Percentiles rank a stretch among this genome's conserved stretches.
These are phyloP conservation scores for Euglossa dilemma DNA, from an alignment of 1,140 invertebrate species.

Conservation along the genomic window DNA sequence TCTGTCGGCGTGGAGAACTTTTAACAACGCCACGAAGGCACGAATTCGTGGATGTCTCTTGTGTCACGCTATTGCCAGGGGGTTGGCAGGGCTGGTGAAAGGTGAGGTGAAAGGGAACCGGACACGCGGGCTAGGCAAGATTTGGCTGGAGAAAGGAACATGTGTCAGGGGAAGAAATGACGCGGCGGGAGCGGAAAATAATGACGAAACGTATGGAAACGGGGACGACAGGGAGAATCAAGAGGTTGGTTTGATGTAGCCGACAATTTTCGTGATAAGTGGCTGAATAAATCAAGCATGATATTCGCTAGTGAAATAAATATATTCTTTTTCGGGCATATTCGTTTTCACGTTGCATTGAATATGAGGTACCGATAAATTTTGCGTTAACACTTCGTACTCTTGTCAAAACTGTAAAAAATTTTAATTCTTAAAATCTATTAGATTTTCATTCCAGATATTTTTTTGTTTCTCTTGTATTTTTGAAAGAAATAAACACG, in stretches of 20 bases:
- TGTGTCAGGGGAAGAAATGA: background rate
- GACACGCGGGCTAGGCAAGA: background rate
- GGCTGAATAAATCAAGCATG: background rate
- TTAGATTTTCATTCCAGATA: too few relatives aligned
- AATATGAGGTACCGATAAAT: too few relatives aligned
- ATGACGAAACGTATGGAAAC: conserved; percentile 2
- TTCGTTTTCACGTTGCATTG: too few relatives aligned
- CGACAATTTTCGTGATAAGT: background rate
- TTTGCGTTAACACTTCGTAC: too few relatives aligned
- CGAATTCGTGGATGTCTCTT: conserved; percentile 65
- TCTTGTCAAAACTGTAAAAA: too few relatives aligned
- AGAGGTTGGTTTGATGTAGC: background rate
- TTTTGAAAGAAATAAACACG: too few relatives aligned
- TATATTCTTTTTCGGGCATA: too few relatives aligned
- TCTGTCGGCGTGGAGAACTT: conserved; percentile 59
- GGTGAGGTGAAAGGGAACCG: background rate
- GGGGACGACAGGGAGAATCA: background rate
- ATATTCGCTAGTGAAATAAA: background rate
- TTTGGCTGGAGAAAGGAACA: conserved; percentile 14
- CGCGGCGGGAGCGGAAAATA: background rate
- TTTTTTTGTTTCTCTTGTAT: too few relatives aligned
- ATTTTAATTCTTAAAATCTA: too few relatives aligned
- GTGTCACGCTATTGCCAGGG: conserved; percentile 27
- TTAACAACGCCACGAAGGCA: conserved; percentile 71
- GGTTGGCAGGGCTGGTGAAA: background rate